Conservation (phyloP, 1,140 invertebrate species). For the Sitodiplosis mosellana region DNA sequence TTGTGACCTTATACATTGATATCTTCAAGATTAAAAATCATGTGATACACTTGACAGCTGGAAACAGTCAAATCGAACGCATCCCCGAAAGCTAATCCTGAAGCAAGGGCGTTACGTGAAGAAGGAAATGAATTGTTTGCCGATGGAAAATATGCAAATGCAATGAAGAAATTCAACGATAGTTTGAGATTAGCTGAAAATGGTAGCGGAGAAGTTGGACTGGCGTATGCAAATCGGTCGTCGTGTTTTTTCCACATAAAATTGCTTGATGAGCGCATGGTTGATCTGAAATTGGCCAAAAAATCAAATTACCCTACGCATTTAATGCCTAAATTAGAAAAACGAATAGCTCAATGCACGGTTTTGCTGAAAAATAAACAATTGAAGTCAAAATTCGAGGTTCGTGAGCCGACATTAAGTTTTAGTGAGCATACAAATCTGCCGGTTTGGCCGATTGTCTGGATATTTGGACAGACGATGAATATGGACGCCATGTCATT, state of each 20-base stretch:
- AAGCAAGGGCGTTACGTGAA: neutral
- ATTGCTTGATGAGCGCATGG: neutral
- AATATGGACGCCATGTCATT: neutral
- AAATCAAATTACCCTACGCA: constrained; percentile 1
- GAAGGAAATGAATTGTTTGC: neutral
- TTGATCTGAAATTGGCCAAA: constrained; percentile 1
- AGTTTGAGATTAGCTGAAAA: neutral
- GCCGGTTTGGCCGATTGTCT: neutral
- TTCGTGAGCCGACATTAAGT: neutral
- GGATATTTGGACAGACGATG: neutral
- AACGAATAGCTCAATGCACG: neutral
- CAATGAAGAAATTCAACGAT: constrained; percentile 1
- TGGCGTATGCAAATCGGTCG: constrained; percentile 3
- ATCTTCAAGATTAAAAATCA: no score
- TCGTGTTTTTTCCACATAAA: constrained; percentile 1
- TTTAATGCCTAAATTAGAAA: neutral
- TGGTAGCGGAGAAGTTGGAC: neutral
- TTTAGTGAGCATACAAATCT: neutral
- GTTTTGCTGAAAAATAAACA: neutral
- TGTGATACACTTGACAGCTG: no score
- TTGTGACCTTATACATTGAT: no score
- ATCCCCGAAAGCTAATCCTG: no score
- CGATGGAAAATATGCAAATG: neutral
- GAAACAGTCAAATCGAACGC: no score
- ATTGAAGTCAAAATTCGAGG: neutral